These are phyloP conservation scores for Forficula auricularia DNA, from an alignment of 1,140 invertebrate genomes.

Conservation along the genomic window DNA sequence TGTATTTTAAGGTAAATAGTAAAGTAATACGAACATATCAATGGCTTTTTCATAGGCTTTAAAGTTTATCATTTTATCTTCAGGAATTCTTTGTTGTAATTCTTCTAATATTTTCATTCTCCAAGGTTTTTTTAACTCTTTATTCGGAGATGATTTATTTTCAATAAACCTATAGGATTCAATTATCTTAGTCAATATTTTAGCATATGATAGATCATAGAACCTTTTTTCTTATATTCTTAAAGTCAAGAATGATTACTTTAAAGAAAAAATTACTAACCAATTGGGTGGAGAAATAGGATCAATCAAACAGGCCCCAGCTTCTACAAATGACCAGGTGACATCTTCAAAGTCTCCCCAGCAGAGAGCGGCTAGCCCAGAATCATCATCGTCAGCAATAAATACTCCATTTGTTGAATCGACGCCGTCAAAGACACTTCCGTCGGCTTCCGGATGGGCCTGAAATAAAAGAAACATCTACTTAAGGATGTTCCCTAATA, in stretches of 20 bases:
- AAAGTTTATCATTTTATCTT: constrained; percentile 29
- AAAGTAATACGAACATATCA: constrained; percentile 38
- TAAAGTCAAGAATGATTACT: too few relatives aligned
- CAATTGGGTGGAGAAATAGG: constrained; percentile 52
- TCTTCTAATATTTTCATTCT: constrained; percentile 50
- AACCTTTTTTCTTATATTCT: too few relatives aligned
- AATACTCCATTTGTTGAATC: constrained; percentile 47
- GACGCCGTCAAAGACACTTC: constrained; percentile 54
- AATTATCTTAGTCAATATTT: too few relatives aligned
- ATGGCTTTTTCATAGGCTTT: constrained; percentile 50
- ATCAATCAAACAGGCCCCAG: constrained; percentile 58
- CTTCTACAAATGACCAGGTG: constrained; percentile 57
- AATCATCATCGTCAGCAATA: constrained; percentile 49
- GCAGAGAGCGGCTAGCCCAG: constrained; percentile 31
- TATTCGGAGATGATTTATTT: constrained; percentile 33
- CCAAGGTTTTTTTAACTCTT: constrained; percentile 54
- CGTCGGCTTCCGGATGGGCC: constrained; percentile 61
- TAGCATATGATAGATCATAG: too few relatives aligned
- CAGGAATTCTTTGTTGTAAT: constrained; percentile 37
- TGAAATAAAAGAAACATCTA: constrained; percentile 30
- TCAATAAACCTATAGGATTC: constrained; percentile 32
- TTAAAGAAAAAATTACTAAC: constrained; percentile 32
- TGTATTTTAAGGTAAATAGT: too few relatives aligned
- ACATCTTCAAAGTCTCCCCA: constrained; percentile 55
- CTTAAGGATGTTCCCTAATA: too few relatives aligned